Base-by-base conservation (phyloP, 2,888 invertebrate genomes). In the Diaphora mendica region DNA sequence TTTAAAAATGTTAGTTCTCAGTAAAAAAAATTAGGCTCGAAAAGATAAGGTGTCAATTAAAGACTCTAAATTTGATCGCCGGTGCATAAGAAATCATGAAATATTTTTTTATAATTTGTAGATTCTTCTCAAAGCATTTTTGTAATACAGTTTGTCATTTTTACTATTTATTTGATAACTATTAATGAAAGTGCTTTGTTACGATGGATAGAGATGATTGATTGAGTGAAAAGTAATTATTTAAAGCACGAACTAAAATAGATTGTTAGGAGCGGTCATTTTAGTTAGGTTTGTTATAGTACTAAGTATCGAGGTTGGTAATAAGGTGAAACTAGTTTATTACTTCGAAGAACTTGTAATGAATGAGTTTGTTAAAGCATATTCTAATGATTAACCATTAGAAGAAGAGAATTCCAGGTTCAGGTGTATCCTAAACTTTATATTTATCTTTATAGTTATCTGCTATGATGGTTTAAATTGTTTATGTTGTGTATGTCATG, bases 171-270 rank as follows among this genome's bases (percentile, higher is more conserved):
- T 59, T 59, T 59, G 26, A 26, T 59, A 59, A 59, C 4, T 4
- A 59, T 11, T 26, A 26, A 26, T 26, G 26, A 1, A 59, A 59
- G 26, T 15, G 13, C 13, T 59, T 15, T 17, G 30, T 62, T 8
- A 44, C 66, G 13, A 66, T 8, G 26, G 17, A 7, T n/a, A 73
- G 76, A 69, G 66, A 73, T 62, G 73, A 72, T 71, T 77, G 71
- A 75, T 83, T 67, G 64, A 62, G 55, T 26, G 30, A 51, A 72
- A 62, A 13, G 33, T 15, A 78, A 67, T 71, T 79, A 78, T 68
- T 83, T 76, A 71, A 67, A 81, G 77, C 77, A 81, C 77, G 82
- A 81, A 77, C 76, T 75, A 68, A 26, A 11, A 15, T 72, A 72
- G 48, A 64, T 70, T 70, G 55, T 77, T 2, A 26, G 76, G 76